Percentiles rank a stretch among this genome's conserved stretches.
These are phyloP conservation scores for Psilopsiagon aymara DNA, from an alignment of 2,113 vertebrate genomes.

Conservation along the genomic window DNA sequence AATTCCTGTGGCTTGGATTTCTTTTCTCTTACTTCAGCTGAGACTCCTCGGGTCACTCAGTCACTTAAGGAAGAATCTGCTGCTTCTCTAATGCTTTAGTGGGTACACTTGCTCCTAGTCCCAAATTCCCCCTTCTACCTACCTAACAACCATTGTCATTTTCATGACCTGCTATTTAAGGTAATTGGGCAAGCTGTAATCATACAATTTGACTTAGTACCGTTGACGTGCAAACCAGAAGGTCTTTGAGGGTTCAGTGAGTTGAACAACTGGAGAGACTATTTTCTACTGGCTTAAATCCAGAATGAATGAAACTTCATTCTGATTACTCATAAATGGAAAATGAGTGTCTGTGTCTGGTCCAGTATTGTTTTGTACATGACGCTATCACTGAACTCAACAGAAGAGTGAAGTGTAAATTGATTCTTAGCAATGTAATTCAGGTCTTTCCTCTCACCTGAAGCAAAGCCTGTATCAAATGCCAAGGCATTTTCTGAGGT, in stretches of 20 bases:
- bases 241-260: neutral
- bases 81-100: neutral
- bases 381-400: neutral
- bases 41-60: neutral
- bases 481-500: neutral
- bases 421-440: neutral
- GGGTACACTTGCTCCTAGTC: neutral
- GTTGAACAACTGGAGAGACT: neutral
- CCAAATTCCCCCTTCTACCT: neutral
- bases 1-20: neutral
- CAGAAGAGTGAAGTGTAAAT: neutral
- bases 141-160: neutral
- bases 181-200: neutral
- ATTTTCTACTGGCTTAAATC: constrained; percentile 15
- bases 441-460: neutral
- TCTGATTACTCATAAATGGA: constrained; percentile 20
- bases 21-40: neutral
- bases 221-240: neutral
- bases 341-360: neutral
- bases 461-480: neutral
- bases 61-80: neutral
- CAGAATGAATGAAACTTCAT: constrained; percentile 12
- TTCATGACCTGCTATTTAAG: constrained; percentile 12
- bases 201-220: neutral
- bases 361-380: neutral